These are phyloP conservation scores for Dynastes maya DNA, from an alignment of 2,888 invertebrate genomes.

Conservation along the genomic window DNA sequence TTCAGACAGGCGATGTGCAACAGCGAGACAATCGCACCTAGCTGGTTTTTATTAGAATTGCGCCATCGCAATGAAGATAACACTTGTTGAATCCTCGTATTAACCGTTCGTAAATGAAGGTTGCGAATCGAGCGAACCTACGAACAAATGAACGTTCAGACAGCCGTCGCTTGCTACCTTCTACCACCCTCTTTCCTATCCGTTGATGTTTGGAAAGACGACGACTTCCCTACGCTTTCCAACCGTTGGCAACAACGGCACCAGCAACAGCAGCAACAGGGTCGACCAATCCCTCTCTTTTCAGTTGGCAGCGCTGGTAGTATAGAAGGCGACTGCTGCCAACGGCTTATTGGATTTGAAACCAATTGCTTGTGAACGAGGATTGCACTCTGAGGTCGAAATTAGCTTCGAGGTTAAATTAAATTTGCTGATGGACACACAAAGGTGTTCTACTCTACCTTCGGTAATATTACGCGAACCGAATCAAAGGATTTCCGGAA, in stretches of 20 bases:
- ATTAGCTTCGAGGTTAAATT: conserved; percentile 60
- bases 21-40: conserved; percentile 32
- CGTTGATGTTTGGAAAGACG: conserved; percentile 42
- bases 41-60: conserved; percentile 40
- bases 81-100: conserved; percentile 61
- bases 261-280: background rate
- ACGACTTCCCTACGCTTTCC: background rate
- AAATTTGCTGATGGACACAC: conserved; percentile 51
- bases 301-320: no score
- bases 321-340: background rate
- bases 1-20: background rate
- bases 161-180: no score
- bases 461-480: conserved; percentile 22
- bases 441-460: conserved; percentile 25
- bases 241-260: background rate
- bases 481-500: conserved; percentile 25
- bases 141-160: background rate
- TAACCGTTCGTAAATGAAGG: conserved; percentile 51
- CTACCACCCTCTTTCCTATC: background rate
- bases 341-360: conserved; percentile 64
- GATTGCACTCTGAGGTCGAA: conserved; percentile 62
- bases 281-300: no score
- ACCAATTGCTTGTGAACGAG: conserved; percentile 65
- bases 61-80: conserved; percentile 51
- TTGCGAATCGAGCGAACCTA: background rate